phyloP scores from a whole-genome alignment of 2,888 invertebrate genomes.

The Acleris holmiana region DNA sequence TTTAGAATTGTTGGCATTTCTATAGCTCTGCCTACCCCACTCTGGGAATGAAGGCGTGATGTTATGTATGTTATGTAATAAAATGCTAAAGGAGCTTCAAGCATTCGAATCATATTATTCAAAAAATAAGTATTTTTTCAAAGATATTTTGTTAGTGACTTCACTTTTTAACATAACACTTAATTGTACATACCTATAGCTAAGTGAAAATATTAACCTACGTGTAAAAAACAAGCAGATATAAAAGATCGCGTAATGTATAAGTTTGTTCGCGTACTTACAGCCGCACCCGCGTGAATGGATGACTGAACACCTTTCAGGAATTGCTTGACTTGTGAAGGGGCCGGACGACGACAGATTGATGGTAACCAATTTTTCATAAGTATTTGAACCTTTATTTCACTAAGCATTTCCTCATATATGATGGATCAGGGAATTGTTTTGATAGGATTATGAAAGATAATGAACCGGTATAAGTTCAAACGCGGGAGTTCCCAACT shows the following conservation, averaged over 20 bases:
- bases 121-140: no score
- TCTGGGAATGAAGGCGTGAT: no score
- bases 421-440: no score
- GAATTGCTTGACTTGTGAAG: conserved; percentile 61
- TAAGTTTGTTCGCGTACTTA: conserved; percentile 53
- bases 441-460: not conserved
- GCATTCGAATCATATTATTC: no score
- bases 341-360: conserved; percentile 59
- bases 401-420: not conserved
- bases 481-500: conserved; percentile 5
- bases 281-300: conserved; percentile 48
- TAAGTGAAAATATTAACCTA: conserved; percentile 13
- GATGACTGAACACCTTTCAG: conserved; percentile 56
- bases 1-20: no score
- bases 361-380: conserved; percentile 60
- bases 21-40: no score
- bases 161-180: conserved; percentile 7
- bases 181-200: conserved; percentile 5
- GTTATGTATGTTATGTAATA: no score
- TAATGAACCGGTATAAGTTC: not conserved
- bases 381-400: conserved; percentile 45
- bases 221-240: conserved; percentile 19
- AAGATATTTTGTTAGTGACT: no score
- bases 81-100: no score
- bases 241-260: conserved; percentile 51